Conservation (phyloP, 2,113 vertebrate species). For the Rhizomys pruinosus region DNA sequence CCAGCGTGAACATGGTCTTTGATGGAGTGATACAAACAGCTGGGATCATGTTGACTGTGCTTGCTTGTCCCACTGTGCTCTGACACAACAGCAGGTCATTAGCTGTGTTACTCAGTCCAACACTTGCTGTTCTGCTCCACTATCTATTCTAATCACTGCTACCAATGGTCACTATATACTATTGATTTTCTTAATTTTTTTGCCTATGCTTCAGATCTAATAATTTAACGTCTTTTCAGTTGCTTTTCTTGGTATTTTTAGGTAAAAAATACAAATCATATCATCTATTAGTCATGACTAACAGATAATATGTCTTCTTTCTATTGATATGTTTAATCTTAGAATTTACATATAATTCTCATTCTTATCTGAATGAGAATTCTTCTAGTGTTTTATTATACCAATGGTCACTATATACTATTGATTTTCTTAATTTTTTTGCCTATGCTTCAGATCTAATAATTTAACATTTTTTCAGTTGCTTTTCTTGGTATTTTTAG, state of each 20-base stretch:
- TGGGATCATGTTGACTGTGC: neutral
- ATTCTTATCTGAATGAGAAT: constrained; percentile 49
- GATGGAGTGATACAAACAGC: neutral
- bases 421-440: neutral
- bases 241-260: constrained; percentile 44
- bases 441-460: constrained; percentile 24
- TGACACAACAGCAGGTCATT: neutral
- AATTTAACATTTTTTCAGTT: constrained; percentile 47
- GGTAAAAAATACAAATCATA: constrained; percentile 27
- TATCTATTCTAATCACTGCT: constrained; percentile 4
- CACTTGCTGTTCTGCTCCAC: neutral
- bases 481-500: constrained; percentile 36
- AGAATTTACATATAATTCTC: constrained; percentile 4
- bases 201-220: constrained; percentile 31
- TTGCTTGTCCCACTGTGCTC: neutral
- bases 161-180: neutral
- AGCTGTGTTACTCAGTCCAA: neutral
- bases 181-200: neutral
- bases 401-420: neutral
- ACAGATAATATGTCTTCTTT: neutral
- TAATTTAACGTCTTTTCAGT: constrained; percentile 41
- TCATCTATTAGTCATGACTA: neutral
- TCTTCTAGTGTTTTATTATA: neutral
- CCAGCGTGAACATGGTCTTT: neutral
- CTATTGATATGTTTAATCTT: constrained; percentile 12